These are phyloP conservation scores for Chrysocyon brachyurus DNA, from an alignment of 2,797 vertebrate genomes.

Conservation along the genomic window DNA sequence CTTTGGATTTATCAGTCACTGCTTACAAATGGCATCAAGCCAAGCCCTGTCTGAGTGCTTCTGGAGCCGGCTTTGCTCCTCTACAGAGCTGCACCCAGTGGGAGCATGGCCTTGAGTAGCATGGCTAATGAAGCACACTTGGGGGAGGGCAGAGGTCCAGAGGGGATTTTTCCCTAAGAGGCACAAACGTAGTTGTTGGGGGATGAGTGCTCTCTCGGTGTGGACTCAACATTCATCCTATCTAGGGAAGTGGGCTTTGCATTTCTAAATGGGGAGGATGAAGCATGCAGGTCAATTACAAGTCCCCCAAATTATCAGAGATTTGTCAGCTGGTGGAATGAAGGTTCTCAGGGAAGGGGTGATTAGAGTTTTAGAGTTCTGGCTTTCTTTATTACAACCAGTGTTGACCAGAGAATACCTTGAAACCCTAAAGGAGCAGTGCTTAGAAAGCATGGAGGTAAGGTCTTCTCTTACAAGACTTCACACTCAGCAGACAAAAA, in stretches of 20 bases:
- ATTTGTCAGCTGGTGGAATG: not conserved
- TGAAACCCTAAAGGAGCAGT: not conserved
- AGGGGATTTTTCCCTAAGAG: not conserved
- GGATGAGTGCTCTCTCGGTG: not conserved
- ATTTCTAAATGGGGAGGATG: accelerated
- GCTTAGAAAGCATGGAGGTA: not conserved
- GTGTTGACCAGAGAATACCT: not conserved
- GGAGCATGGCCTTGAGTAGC: slow-evolving; percentile 38
- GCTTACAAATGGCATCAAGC: slow-evolving; percentile 93
- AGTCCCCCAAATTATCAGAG: not conserved
- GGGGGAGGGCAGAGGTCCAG: not conserved
- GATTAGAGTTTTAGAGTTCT: not conserved
- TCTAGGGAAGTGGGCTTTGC: not conserved
- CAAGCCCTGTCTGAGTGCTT: slow-evolving; percentile 88
- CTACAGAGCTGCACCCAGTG: slow-evolving; percentile 57
- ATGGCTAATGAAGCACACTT: not conserved
- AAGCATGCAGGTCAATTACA: not conserved
- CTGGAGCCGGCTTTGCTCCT: slow-evolving; percentile 57
- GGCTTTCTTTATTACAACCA: not conserved
- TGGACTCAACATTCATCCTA: not conserved
- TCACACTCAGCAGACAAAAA: not conserved
- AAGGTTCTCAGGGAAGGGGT: not conserved
- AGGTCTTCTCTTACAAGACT: not conserved
- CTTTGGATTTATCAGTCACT: slow-evolving; percentile 97
- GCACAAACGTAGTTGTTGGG: too few relatives aligned